Base-by-base conservation (phyloP, 2,797 vertebrate species). In the Chelon labrosus region DNA sequence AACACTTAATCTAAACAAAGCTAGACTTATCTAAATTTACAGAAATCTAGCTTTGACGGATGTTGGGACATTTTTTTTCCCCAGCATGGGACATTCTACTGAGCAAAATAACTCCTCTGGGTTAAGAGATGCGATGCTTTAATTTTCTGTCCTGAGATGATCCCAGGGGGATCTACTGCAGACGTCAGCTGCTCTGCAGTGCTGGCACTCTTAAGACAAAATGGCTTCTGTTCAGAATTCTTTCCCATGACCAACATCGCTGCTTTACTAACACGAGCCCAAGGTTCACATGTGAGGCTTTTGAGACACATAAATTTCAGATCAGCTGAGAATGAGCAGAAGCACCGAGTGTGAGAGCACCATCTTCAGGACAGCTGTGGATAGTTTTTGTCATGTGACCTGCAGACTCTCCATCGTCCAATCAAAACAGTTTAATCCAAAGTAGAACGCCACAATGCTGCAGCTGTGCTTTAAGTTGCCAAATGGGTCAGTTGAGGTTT, bases 321-420 rank as follows among this genome's bases (percentile, higher is more conserved):
- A 65, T 75, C 47, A 53, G 27, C 53, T 54, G 47, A 59, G 25
- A 56, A 25, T 16, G 0, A 35, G 22, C 46, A 31, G 8, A 52
- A 12, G 17, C 47, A 22, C 10, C 19, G 5, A 41, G 49, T 9
- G 49, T 49, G 46, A 82, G 38, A 67, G 88, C 80, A 55, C 82
- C 89, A 85, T 73, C 86, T 90, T 55, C 79, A 89, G 88, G 88
- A 77, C 25, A 79, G 10, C 14, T 0, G 3, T n/a, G 17, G 49
- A 56, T 55, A 2, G 9, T 39, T 38, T 31, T 19, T 35, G 42
- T 55, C 47, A 71, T 27, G 13, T 61, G 66, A 83, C 64, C 44
- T 19, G 42, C 64, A 38, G 65, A 77, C 55, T 55, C 16, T 2
- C 16, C 16, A 25, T 42, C n/a, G 22, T 51, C 60, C 55, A 77